Conservation (phyloP, 92 coral and sea anemone genomes). For the Pocillopora meandrina region DNA sequence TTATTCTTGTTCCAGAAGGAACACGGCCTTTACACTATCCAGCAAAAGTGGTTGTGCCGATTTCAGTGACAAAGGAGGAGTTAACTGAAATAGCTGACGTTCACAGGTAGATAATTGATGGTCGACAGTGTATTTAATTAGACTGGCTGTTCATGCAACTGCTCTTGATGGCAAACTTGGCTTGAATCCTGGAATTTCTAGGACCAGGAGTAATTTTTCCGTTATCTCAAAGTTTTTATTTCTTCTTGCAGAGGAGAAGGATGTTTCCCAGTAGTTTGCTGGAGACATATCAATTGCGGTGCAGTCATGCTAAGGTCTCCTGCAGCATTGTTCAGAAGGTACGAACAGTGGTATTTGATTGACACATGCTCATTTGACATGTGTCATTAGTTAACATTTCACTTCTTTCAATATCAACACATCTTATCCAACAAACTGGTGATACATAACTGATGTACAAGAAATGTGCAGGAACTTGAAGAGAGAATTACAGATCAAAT, state of each 20-base stretch:
- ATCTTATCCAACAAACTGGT: no score
- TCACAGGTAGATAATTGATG: conserved; percentile 68
- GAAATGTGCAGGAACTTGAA: no score
- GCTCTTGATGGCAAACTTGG: no score
- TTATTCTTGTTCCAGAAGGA: not conserved
- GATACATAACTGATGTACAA: no score
- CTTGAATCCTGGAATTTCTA: no score
- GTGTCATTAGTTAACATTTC: no score
- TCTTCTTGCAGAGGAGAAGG: conserved; percentile 9
- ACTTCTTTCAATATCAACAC: no score
- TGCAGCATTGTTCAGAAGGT: conserved; percentile 73
- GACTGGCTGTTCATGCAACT: no score
- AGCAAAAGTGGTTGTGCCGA: conserved; percentile 68
- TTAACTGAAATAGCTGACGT: conserved; percentile 58
- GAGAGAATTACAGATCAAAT: no score
- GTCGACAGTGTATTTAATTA: not conserved
- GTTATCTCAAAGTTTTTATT: not conserved
- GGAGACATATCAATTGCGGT: conserved; percentile 73
- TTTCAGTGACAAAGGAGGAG: conserved; percentile 57
- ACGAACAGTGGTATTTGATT: not conserved
- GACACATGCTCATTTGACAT: not conserved
- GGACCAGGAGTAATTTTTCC: not conserved
- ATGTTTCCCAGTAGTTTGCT: conserved; percentile 88
- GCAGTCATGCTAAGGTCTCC: conserved; percentile 86
- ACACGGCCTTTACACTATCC: conserved; percentile 66